Evolutionary conservation across 2,797 vertebrate species (phyloP).

Genomic region (Alexandromys oeconomus): DNA sequence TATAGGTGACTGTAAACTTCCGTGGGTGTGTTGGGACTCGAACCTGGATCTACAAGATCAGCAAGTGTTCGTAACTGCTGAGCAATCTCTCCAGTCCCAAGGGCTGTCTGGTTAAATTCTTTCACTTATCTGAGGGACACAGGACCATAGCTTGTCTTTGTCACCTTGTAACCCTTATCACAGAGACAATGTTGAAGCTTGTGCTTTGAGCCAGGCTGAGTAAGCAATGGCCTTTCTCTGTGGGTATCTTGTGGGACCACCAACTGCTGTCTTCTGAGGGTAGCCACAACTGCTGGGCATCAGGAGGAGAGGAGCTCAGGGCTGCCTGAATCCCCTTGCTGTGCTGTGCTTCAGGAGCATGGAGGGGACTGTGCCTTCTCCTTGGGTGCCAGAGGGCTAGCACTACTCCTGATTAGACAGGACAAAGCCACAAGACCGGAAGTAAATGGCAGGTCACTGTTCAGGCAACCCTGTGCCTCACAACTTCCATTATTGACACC

Average conservation of each 20-base stretch:
- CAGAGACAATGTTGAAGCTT: not conserved
- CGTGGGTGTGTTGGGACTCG: not conserved
- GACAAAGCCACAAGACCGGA: not conserved
- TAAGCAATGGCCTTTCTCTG: not conserved
- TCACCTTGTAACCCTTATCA: not conserved
- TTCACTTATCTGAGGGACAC: not conserved
- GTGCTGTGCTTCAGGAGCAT: not conserved
- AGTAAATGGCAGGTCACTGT: not conserved
- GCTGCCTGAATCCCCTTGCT: not conserved
- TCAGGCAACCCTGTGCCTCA: rapidly evolving
- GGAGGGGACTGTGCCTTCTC: not conserved
- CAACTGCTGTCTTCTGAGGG: not conserved
- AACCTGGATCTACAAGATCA: not conserved
- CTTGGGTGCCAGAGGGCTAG: not conserved
- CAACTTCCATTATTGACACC: not conserved
- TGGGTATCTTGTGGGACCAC: not conserved
- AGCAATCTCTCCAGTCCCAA: not conserved
- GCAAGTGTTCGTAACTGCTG: not conserved
- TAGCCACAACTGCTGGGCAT: not conserved
- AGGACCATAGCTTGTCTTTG: not conserved
- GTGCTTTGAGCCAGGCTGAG: not conserved
- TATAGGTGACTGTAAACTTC: not conserved
- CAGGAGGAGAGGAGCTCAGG: not conserved
- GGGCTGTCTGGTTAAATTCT: not conserved
- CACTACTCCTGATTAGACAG: no score